Conservation (phyloP, 2,113 vertebrate species). For the Gallinago media region DNA sequence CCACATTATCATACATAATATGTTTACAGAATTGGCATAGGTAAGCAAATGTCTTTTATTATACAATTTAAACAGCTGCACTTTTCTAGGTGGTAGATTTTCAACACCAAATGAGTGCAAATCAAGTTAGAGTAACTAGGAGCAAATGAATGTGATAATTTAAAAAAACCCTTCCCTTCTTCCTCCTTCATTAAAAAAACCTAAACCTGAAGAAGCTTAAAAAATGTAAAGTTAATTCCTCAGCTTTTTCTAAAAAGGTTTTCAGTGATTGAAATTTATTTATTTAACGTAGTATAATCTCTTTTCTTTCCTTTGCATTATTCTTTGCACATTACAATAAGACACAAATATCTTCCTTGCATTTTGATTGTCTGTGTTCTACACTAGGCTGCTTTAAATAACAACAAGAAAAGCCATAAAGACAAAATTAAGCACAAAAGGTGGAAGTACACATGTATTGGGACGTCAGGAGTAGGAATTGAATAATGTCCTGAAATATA, state of each 20-base stretch:
- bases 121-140: neutral
- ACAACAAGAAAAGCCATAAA: neutral
- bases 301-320: neutral
- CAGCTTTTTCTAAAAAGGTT: neutral
- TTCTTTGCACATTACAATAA: neutral
- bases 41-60: neutral
- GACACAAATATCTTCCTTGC: neutral
- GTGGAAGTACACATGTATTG: neutral
- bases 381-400: neutral
- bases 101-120: neutral
- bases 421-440: neutral
- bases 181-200: neutral
- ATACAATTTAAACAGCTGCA: neutral
- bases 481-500: neutral
- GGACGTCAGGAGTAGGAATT: neutral
- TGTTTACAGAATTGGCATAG: neutral
- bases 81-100: neutral
- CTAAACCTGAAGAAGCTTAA: neutral
- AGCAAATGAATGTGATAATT: neutral
- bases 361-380: neutral
- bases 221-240: neutral
- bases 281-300: neutral
- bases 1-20: fast-evolving
- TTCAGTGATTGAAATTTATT: neutral
- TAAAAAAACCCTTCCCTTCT: neutral